Base-by-base conservation (phyloP, 1,140 invertebrate genomes). In the Popillia japonica region DNA sequence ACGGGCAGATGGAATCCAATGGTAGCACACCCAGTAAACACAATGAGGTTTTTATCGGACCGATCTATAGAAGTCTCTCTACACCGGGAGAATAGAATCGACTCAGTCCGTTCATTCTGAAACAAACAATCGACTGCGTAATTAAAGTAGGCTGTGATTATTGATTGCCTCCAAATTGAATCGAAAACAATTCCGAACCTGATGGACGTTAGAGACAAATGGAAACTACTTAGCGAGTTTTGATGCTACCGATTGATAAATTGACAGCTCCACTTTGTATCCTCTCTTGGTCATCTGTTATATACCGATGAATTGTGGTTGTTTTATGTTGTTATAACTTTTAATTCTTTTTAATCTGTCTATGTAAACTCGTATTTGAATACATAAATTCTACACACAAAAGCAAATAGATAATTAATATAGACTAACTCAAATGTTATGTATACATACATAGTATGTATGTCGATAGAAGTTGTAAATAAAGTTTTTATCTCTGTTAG, bases 121-220 rank as follows among this genome's bases (percentile, higher is more conserved):
- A 40, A 68, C 76, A 77, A 42, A 77, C 76, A 77, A 77, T 77
- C 76, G 76, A 68, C 23, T 40, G 76, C 76, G 77, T 78, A 78
- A 78, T 78, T 78, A 78, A 78, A 78, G 72, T 74, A 68, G 77
- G 77, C 44, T 59, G 61, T 68, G 64, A 72, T 78, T 78, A 78
- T 78, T 78, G 73, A 78, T 78, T 76, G 73, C 27, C n/a, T 72
- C 40, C 48, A 42, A 22, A 75, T 68, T 72, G 78, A 78, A 78
- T 48, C 27, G 72, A 44, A 76, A 44, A 76, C 78, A 75, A 78
- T 78, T 76, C 27, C 55, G 73, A 76, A 75, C 59, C 40, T 68
- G 72, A 76, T 76, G 42, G 73, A 61, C 78, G 64, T 78, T 75
- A 78, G 73, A 77, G 78, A 79, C 78, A 79, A 79, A 79, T 79